Conservation (phyloP, 2,888 invertebrate genomes). For the Philhelius pedissequus region DNA sequence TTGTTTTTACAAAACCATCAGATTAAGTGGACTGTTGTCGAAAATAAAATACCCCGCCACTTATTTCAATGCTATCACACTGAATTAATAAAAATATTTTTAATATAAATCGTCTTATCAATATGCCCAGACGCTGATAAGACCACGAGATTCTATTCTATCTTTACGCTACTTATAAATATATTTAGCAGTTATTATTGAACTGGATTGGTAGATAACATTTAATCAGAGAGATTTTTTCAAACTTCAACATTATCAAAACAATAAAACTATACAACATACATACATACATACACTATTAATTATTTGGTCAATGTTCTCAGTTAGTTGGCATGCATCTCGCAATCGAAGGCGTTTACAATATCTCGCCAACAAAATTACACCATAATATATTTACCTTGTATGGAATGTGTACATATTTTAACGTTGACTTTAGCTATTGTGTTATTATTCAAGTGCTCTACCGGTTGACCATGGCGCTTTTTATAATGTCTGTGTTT, state of each 20-base stretch:
- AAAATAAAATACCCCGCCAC: background rate
- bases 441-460: conserved; percentile 6
- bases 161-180: conserved; percentile 48
- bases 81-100: background rate
- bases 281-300: background rate
- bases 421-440: conserved; percentile 8
- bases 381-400: background rate
- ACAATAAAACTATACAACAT: background rate
- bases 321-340: conserved; percentile 18
- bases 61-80: background rate
- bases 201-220: conserved; percentile 20
- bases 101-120: background rate
- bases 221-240: conserved; percentile 26
- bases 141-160: background rate
- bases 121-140: conserved; percentile 37
- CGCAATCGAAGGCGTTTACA: background rate
- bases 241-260: background rate
- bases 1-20: background rate
- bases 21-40: background rate
- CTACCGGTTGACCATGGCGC: conserved; percentile 40
- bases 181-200: conserved; percentile 8
- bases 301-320: conserved; percentile 51
- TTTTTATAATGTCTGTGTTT: background rate
- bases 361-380: background rate
- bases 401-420: background rate